Conservation (phyloP, 2,113 vertebrate species). For the Hemiprocne comata region DNA sequence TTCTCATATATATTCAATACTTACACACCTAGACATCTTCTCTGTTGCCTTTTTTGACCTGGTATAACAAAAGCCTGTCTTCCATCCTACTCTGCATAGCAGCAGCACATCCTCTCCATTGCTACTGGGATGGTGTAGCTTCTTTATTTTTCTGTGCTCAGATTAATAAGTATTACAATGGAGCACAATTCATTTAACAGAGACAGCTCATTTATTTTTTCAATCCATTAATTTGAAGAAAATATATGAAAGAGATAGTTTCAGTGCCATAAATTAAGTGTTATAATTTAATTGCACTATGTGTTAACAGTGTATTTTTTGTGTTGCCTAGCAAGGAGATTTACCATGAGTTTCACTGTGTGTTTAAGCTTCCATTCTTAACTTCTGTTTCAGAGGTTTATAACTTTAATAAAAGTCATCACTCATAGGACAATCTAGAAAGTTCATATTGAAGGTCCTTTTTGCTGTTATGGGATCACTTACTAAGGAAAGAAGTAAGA, state of each 20-base stretch:
- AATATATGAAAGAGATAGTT: background rate
- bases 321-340: slow-evolving; percentile 53
- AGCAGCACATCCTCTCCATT: background rate
- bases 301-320: background rate
- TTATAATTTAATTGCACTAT: slow-evolving; percentile 29
- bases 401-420: slow-evolving; percentile 15
- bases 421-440: background rate
- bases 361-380: slow-evolving; percentile 25
- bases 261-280: background rate
- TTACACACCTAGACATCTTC: background rate
- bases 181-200: background rate
- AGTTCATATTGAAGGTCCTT: background rate
- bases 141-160: background rate
- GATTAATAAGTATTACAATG: background rate
- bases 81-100: background rate
- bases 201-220: background rate
- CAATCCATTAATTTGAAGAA: background rate
- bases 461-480: background rate
- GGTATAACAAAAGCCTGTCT: background rate
- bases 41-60: background rate
- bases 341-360: slow-evolving; percentile 26
- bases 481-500: background rate
- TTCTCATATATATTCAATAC: background rate
- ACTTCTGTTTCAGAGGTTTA: slow-evolving; percentile 4
- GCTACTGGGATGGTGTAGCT: background rate